Base-by-base conservation (phyloP, 2,113 vertebrate species). In the Argyrosomus japonicus region DNA sequence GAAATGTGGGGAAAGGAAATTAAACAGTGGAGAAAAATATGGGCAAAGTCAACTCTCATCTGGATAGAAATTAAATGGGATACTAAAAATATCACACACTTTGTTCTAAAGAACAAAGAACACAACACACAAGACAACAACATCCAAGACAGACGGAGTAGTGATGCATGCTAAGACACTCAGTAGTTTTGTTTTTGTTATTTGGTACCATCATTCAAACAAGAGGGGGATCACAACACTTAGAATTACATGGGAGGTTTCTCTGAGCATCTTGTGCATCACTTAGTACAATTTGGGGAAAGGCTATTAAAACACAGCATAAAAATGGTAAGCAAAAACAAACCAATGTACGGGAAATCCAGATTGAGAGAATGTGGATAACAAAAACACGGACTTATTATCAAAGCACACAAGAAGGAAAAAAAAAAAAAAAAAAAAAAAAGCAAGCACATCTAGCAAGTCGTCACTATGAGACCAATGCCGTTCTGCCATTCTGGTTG, bases 351-450 rank as follows among this genome's bases (percentile, higher is more conserved):
- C 88, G 90, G 86, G 82, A 90, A 90, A 92, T 94, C 95, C 96
- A 95, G 81, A 95, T 93, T 93, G 96, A 97, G 93, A 95, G 95
- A 96, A 88, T 81, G 91, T 72, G 82, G 79, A 90, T 53, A 77
- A 90, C 74, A 80, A 80, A 91, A 88, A 86, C 43, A 87, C 60
- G 5, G 67, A 91, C 64, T 87, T 73, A 87, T 88, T 92, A 88
- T 87, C 71, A 92, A 85, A 82, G 87, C 88, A 93, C 76, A 77
- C 73, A 87, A 48, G 67, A 40, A 40, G 36, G 84, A 83, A 82
- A 81, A 85, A 85, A 32, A 9, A 84, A 81, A 80, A 29, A 29
- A 29, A 86, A 84, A 82, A 81, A 85, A 85, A 9, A 12, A 84
- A 81, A 80, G 88, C 89, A 92, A 84, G 84, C 89, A 92, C 63